Conservation (phyloP, 2,113 vertebrate genomes). For the Mugil cephalus region DNA sequence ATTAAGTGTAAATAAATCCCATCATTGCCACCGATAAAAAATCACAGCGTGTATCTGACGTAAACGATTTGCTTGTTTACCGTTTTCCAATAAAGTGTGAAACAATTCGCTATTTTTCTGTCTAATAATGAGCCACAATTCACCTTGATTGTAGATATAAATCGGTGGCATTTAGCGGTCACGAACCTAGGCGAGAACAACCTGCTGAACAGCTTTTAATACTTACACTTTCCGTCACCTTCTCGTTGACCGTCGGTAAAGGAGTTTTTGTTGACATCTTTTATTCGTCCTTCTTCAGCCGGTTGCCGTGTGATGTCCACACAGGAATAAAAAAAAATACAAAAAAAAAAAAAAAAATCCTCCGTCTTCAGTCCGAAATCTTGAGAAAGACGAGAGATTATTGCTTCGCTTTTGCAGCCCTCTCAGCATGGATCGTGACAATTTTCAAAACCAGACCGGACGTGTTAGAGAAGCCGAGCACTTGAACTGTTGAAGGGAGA, state of each 20-base stretch:
- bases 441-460: slow-evolving; percentile 61
- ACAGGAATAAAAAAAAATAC: not conserved
- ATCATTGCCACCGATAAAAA: not conserved
- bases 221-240: slow-evolving; percentile 96
- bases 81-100: slow-evolving; percentile 43
- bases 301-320: slow-evolving; percentile 15
- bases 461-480: slow-evolving; percentile 48
- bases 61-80: slow-evolving; percentile 63
- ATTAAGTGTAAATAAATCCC: not conserved
- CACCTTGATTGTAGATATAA: no score
- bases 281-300: slow-evolving; percentile 16
- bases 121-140: not conserved
- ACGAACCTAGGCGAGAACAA: not conserved
- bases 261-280: slow-evolving; percentile 95
- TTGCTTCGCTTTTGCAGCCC: slow-evolving; percentile 49
- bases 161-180: not conserved
- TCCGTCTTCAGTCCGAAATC: slow-evolving; percentile 15
- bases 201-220: not conserved
- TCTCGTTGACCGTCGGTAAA: slow-evolving; percentile 95
- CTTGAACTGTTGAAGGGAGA: slow-evolving; percentile 24
- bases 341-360: slow-evolving; percentile 15
- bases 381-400: not conserved
- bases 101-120: slow-evolving; percentile 26
- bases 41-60: slow-evolving; percentile 33
- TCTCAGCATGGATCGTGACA: slow-evolving; percentile 72